These are phyloP conservation scores for Ophion ventricosus DNA, from an alignment of 2,888 invertebrate genomes.

Conservation along the genomic window DNA sequence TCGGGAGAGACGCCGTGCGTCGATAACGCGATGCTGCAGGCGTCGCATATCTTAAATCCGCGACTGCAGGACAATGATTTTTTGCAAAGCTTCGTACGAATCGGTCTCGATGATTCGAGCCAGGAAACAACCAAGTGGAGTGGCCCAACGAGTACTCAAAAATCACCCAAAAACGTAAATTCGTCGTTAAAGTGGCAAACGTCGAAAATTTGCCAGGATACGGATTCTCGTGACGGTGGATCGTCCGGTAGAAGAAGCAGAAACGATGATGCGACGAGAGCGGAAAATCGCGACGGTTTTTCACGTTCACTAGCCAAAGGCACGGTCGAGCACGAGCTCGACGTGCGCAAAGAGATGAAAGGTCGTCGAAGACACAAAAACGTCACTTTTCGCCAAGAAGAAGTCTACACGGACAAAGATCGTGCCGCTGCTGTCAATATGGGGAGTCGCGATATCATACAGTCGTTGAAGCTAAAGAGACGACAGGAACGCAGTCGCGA, in stretches of 20 bases:
- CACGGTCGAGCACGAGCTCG: constrained; percentile 76
- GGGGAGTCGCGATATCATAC: constrained; percentile 94
- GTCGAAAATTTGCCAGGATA: constrained; percentile 39
- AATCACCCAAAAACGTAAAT: constrained; percentile 56
- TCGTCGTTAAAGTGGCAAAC: constrained; percentile 37
- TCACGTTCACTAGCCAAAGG: constrained; percentile 66
- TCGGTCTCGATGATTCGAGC: constrained; percentile 85
- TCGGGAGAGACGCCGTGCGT: constrained; percentile 49
- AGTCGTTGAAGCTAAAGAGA: constrained; percentile 91
- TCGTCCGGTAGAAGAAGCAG: constrained; percentile 52
- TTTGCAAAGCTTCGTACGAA: constrained; percentile 91
- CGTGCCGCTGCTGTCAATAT: constrained; percentile 94
- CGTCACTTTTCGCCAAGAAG: constrained; percentile 85
- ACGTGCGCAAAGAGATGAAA: constrained; percentile 78
- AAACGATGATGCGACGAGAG: constrained; percentile 41
- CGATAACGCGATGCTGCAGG: constrained; percentile 83
- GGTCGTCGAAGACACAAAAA: constrained; percentile 76
- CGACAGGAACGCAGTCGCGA: constrained; percentile 90
- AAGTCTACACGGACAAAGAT: constrained; percentile 95
- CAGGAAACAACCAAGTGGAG: constrained; percentile 26
- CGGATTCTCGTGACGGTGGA: constrained; percentile 58
- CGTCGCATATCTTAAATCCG: constrained; percentile 87
- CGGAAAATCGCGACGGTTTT: constrained; percentile 33
- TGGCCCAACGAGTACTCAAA: background rate
- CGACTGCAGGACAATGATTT: constrained; percentile 89